Percentiles rank a stretch among this genome's conserved stretches.
These are phyloP conservation scores for Euproctis similis DNA, from an alignment of 2,888 invertebrate genomes.

Conservation along the genomic window DNA sequence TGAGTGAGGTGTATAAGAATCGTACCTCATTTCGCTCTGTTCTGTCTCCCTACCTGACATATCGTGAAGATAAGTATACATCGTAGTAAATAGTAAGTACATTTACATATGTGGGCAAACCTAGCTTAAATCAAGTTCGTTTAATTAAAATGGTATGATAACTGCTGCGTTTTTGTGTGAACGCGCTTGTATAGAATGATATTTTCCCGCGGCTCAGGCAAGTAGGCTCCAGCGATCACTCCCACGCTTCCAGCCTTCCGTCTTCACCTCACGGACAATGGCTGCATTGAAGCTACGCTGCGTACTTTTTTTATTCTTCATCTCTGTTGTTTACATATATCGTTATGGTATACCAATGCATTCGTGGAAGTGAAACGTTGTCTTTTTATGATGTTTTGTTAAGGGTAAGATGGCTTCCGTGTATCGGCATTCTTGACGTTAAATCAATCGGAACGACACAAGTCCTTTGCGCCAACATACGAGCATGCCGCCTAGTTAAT, in stretches of 20 bases:
- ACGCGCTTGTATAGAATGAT: slow-evolving; percentile 34
- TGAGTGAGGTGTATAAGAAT: no score
- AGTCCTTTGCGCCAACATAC: slow-evolving; percentile 44
- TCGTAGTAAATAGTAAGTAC: no score
- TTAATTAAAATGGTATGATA: slow-evolving; percentile 24
- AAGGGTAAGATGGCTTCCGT: slow-evolving; percentile 55
- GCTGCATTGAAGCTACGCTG: slow-evolving; percentile 45
- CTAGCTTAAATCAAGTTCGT: slow-evolving; percentile 1
- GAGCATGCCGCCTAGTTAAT: no score
- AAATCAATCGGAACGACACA: slow-evolving; percentile 27
- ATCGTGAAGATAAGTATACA: no score
- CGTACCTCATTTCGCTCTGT: no score
- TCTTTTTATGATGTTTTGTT: slow-evolving; percentile 51
- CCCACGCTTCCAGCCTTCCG: slow-evolving; percentile 62
- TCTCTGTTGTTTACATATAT: slow-evolving; percentile 57
- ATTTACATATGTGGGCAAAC: no score
- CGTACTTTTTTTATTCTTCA: slow-evolving; percentile 47
- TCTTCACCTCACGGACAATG: slow-evolving; percentile 57
- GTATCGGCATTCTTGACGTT: slow-evolving; percentile 43
- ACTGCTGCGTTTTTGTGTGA: slow-evolving; percentile 37
- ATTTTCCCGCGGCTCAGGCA: slow-evolving; percentile 57
- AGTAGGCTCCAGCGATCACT: slow-evolving; percentile 45
- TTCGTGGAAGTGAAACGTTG: slow-evolving; percentile 64
- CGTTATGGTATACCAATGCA: slow-evolving; percentile 45
- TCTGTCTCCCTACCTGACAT: no score